Conservation (phyloP, 2,113 vertebrate species). For the Eleginops maclovinus region DNA sequence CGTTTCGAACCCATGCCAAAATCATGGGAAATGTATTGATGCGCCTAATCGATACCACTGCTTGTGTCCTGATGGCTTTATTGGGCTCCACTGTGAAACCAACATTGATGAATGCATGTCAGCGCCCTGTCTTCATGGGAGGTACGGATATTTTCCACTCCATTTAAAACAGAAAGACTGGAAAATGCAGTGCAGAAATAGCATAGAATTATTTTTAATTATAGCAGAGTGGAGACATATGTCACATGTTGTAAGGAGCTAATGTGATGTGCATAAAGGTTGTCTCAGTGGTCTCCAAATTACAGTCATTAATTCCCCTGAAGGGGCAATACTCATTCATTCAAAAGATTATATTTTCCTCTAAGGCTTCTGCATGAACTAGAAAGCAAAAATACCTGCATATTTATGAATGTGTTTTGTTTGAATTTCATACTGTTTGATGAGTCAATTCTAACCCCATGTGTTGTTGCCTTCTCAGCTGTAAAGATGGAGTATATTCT, state of each 20-base stretch:
- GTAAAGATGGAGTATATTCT: constrained; percentile 79
- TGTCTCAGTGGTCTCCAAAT: constrained; percentile 78
- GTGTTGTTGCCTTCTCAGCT: constrained; percentile 81
- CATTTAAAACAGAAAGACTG: constrained; percentile 43
- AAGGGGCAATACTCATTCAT: constrained; percentile 73
- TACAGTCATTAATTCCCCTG: constrained; percentile 79
- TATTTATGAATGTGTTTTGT: constrained; percentile 4
- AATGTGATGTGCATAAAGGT: constrained; percentile 75
- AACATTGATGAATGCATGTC: constrained; percentile 86
- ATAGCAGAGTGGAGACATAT: constrained; percentile 66
- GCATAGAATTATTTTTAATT: constrained; percentile 82
- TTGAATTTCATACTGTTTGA: constrained; percentile 14
- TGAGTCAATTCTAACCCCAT: constrained; percentile 25
- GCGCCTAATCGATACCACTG: constrained; percentile 81
- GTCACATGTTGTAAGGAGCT: constrained; percentile 72
- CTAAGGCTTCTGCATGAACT: constrained; percentile 12
- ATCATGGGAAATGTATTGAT: constrained; percentile 83
- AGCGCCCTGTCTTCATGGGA: constrained; percentile 88
- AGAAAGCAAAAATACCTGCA: not conserved
- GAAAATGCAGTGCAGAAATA: constrained; percentile 54
- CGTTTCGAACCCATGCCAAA: constrained; percentile 82
- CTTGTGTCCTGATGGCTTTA: constrained; percentile 83
- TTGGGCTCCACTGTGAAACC: constrained; percentile 81
- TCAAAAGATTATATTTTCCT: constrained; percentile 33
- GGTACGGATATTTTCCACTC: constrained; percentile 69